These are phyloP conservation scores for Drosophila bocqueti DNA, from an alignment of 1,140 invertebrate genomes.

Conservation along the genomic window DNA sequence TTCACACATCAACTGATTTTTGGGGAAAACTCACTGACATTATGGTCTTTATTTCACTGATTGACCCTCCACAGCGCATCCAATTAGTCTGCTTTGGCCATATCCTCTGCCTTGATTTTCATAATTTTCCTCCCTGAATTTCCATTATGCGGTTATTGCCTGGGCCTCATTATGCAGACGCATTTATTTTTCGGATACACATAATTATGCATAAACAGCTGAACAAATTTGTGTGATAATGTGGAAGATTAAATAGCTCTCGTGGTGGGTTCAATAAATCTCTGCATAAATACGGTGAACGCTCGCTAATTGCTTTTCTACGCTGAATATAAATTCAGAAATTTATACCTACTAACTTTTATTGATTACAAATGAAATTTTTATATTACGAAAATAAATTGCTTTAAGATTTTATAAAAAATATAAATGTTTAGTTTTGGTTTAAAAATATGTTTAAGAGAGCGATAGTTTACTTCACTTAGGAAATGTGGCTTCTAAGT, in stretches of 20 bases:
- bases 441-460: no score
- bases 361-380: neutral
- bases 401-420: neutral
- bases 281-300: slow-evolving; percentile 13
- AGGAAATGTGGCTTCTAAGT: no score
- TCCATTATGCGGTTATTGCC: slow-evolving; percentile 32
- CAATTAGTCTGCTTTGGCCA: slow-evolving; percentile 23
- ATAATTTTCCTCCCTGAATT: slow-evolving; percentile 23
- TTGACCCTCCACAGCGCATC: slow-evolving; percentile 7
- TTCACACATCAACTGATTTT: neutral
- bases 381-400: neutral
- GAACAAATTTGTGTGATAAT: slow-evolving; percentile 44
- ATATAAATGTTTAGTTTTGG: neutral
- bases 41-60: neutral
- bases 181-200: slow-evolving; percentile 40
- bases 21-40: neutral
- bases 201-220: slow-evolving; percentile 43
- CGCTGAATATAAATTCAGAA: neutral
- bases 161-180: slow-evolving; percentile 26
- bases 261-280: slow-evolving; percentile 33
- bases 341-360: neutral
- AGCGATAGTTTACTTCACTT: no score
- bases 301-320: slow-evolving; percentile 30
- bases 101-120: slow-evolving; percentile 3
- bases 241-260: slow-evolving; percentile 27